These are phyloP conservation scores for Macrophya annulata DNA, from an alignment of 2,888 invertebrate species.

Conservation along the genomic window DNA sequence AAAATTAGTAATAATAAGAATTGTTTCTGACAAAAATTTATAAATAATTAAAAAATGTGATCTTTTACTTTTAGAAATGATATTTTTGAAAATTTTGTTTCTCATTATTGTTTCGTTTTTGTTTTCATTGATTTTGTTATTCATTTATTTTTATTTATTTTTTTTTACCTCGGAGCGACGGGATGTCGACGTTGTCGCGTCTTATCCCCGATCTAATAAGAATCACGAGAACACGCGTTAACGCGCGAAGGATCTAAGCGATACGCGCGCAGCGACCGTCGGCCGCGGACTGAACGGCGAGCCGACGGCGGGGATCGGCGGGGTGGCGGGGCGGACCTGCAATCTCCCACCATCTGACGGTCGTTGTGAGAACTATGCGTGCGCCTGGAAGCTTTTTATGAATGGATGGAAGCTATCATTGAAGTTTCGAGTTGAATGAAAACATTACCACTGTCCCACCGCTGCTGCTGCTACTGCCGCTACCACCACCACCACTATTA, in stretches of 20 bases:
- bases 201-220: conserved; percentile 21
- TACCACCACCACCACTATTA: conserved; percentile 22
- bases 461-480: conserved; percentile 54
- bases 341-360: conserved; percentile 76
- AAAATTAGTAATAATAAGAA: not conserved
- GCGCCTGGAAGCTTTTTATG: conserved; percentile 77
- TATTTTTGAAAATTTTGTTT: not conserved
- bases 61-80: not conserved
- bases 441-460: conserved; percentile 62
- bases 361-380: conserved; percentile 63
- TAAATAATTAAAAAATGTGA: not conserved
- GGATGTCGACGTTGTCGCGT: conserved; percentile 56
- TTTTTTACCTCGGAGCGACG: conserved; percentile 57
- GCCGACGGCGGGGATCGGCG: conserved; percentile 60
- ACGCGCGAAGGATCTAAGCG: not conserved
- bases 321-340: conserved; percentile 64
- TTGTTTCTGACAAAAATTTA: too few species aligned
- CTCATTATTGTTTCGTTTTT: not conserved
- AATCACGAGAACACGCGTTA: not conserved
- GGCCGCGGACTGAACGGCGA: conserved; percentile 72
- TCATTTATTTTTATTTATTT: not conserved
- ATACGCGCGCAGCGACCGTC: conserved; percentile 69
- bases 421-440: conserved; percentile 79
- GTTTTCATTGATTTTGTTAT: not conserved
- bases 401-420: conserved; percentile 80